Evolutionary conservation across 2,888 invertebrate genomes (phyloP), one percentile per base, ranked within the genome.

Genomic region (Escarpia spicata): DNA sequence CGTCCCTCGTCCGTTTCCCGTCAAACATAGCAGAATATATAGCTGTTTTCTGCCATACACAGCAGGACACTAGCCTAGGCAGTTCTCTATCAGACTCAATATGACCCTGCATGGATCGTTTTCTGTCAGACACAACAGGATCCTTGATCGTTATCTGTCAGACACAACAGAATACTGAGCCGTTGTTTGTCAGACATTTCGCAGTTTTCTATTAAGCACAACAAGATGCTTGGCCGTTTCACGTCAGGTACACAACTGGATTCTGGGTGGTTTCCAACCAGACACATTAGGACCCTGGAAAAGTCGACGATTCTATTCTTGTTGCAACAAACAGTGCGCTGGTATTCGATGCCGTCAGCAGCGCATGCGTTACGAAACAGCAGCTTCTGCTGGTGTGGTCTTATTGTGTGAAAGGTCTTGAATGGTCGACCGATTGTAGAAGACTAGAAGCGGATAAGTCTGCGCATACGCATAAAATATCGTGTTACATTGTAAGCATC

Each of bases 201-300:
- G 52, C 0, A 1, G 52, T 75, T 75, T 75, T n/a, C 26, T n/a
- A n/a, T 26, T 26, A 75, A 26, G 15, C 60, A 60, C 75, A 26
- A n/a, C 75, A 26, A 75, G 75, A 26, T n/a, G 6, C 75, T 26
- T 1, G 75, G 75, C 75, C 19, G 26, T 75, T 26, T 75, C 75
- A 15, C 19, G 75, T 75, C 75, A 26, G 26, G n/a, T n/a, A n/a
- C 75, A 26, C 75, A 26, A 75, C 75, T 19, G 26, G 75, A 75
- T n/a, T n/a, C 75, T 75, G 75, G 75, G n/a, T n/a, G 26, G 75
- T 75, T 75, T 75, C 75, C 75, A 4, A n/a, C 3, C 75, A 75
- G 75, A 75, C n/a, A 75, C 75, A 26, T 75, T 75, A 75, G 26
- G 75, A 75, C 75, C 75, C 75, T 75, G n/a, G n/a, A 75, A 75